Conservation (phyloP, 2,113 vertebrate species). For the Nothoprocta pentlandii region DNA sequence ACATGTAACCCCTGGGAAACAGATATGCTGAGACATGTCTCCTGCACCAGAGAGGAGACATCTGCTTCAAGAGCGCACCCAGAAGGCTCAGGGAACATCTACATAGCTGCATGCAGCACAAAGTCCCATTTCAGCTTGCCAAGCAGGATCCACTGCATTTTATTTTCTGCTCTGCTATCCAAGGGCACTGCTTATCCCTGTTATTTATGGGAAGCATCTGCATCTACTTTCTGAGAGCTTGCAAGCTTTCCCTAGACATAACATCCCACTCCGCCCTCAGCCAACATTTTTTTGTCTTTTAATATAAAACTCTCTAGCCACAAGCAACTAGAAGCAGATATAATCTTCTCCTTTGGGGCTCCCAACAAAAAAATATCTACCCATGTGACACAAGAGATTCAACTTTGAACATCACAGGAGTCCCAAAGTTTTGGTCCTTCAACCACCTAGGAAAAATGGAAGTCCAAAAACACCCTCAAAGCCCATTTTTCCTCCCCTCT, state of each 20-base stretch:
- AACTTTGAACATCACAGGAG: fast-evolving
- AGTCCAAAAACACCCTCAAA: not conserved
- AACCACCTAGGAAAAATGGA: not conserved
- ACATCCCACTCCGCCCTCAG: not conserved
- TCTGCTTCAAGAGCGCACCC: not conserved
- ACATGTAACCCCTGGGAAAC: not conserved
- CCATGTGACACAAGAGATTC: fast-evolving
- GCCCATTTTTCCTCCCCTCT: not conserved
- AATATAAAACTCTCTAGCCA: not conserved
- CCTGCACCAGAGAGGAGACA: not conserved
- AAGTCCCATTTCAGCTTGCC: not conserved
- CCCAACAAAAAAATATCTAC: not conserved
- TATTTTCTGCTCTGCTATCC: not conserved
- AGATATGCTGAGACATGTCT: too few species aligned
- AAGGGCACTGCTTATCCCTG: not conserved
- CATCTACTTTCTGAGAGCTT: not conserved
- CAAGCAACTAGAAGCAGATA: not conserved
- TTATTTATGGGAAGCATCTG: not conserved
- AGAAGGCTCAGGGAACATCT: not conserved
- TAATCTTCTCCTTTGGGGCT: not conserved
- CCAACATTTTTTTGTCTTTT: not conserved
- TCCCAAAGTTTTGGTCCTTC: not conserved
- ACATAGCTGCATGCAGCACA: fast-evolving
- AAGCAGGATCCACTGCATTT: not conserved
- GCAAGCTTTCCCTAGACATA: not conserved